A percentile compares a stretch with the other conserved stretches of the same genome.
Evolutionary conservation across 2,113 vertebrate species (phyloP).

Genomic region (Lophura nycthemera): DNA sequence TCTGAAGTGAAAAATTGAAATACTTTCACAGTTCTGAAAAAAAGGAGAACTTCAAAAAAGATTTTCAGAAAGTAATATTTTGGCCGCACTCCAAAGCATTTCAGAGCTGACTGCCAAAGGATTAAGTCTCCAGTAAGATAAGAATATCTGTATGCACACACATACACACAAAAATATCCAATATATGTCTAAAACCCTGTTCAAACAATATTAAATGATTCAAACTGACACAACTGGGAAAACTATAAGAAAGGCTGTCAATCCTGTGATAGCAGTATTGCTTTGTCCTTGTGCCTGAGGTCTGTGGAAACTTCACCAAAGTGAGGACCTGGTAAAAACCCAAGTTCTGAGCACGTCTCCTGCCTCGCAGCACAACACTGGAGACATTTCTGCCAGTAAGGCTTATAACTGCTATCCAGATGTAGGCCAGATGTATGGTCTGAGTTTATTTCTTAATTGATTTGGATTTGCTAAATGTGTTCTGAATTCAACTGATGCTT

Average conservation of each 20-base stretch:
- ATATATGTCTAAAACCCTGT: background rate
- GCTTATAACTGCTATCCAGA: background rate
- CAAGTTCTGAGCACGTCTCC: background rate
- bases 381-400: background rate
- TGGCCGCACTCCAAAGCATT: slow-evolving; percentile 17
- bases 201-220: background rate
- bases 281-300: background rate
- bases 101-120: slow-evolving; percentile 37
- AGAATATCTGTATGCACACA: slow-evolving; percentile 13
- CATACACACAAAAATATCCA: background rate
- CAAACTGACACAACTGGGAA: background rate
- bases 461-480: background rate
- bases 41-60: slow-evolving; percentile 31
- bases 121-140: slow-evolving; percentile 32
- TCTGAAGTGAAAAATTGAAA: background rate
- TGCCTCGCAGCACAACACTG: background rate
- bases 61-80: slow-evolving; percentile 20
- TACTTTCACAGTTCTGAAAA: slow-evolving; percentile 10
- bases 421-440: background rate
- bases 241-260: background rate
- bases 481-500: background rate
- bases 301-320: background rate
- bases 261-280: background rate
- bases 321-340: background rate
- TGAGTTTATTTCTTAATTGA: background rate